Base-by-base conservation (phyloP, 2,113 vertebrate genomes). In the Telmatochromis bifrenatus region DNA sequence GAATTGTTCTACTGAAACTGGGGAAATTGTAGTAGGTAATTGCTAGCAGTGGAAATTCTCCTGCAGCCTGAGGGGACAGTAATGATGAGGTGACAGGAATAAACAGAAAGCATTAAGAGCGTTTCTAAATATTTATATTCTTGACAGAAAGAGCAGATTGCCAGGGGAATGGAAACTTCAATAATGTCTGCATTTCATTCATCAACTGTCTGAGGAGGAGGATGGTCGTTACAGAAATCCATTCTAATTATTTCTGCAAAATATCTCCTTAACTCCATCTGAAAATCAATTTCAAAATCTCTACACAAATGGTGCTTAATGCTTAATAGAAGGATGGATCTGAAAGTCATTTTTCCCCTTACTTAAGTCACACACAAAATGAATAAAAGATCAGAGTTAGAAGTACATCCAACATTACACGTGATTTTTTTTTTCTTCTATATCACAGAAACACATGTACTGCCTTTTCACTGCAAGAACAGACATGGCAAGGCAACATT, bases 41-140 rank as follows among this genome's bases (percentile, higher is more conserved):
- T 83, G 53, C 83, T 54, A 92, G 82, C 62, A 42, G 85, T 45
- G 51, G 65, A 21, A 86, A 84, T 88, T 86, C 47, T 58, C 28
- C 70, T 79, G 75, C 53, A 79, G 60, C 81, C 83, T 31, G 45
- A 73, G 85, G 84, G 84, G 55, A 85, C 62, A 31, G 58, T 73
- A 84, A 88, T 92, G 93, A 93, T 92, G 86, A 91, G 85, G 86
- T 77, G 79, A 90, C 70, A 23, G 62, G 82, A 77, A 90, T 87
- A 85, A 89, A 91, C 60, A 80, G 17, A 49, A 14, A 84, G 58
- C 28, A 45, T 12, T 86, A 82, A 75, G 13, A 62, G 21, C 11
- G 6, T 84, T 83, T 88, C 53, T 28, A 33, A 56, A 73, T 87
- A 86, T 84, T 77, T 85, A 82, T 68, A 56, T 87, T 79, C 49